phyloP scores from a whole-genome alignment of 2,888 invertebrate species.

The Cetonia aurata region DNA sequence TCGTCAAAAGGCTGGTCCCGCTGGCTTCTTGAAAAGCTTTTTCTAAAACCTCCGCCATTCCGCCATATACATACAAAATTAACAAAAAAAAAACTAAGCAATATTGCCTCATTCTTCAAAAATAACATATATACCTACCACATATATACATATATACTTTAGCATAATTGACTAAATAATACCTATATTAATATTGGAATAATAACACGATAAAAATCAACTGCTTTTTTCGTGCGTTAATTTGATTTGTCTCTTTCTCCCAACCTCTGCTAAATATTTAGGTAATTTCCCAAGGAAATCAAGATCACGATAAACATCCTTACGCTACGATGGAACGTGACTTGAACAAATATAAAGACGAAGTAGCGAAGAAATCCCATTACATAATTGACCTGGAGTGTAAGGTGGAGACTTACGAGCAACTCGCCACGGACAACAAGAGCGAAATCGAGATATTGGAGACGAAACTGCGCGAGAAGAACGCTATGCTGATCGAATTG shows the following conservation, averaged over 20 bases:
- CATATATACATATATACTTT: slow-evolving; percentile 32
- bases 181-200: slow-evolving; percentile 27
- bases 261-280: slow-evolving; percentile 48
- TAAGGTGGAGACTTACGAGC: slow-evolving; percentile 70
- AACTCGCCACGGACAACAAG: slow-evolving; percentile 69
- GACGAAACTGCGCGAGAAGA: slow-evolving; percentile 56
- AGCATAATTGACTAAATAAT: slow-evolving; percentile 33
- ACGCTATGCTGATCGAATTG: slow-evolving; percentile 52
- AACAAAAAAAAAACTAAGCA: slow-evolving; percentile 49
- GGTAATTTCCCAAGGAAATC: slow-evolving; percentile 46
- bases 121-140: slow-evolving; percentile 38
- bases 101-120: slow-evolving; percentile 64
- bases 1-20: slow-evolving; percentile 82
- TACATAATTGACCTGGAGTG: slow-evolving; percentile 67
- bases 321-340: slow-evolving; percentile 34
- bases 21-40: slow-evolving; percentile 95
- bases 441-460: slow-evolving; percentile 60
- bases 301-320: slow-evolving; percentile 18
- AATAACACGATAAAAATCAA: slow-evolving; percentile 39
- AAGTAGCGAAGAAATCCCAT: slow-evolving; percentile 50
- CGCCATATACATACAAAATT: slow-evolving; percentile 50
- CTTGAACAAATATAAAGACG: slow-evolving; percentile 35
- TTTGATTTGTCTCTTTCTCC: slow-evolving; percentile 45
- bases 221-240: slow-evolving; percentile 45
- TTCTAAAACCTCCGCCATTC: slow-evolving; percentile 74